Evolutionary conservation across 2,888 invertebrate species (phyloP).

Genomic region (Agrypnus murinus): DNA sequence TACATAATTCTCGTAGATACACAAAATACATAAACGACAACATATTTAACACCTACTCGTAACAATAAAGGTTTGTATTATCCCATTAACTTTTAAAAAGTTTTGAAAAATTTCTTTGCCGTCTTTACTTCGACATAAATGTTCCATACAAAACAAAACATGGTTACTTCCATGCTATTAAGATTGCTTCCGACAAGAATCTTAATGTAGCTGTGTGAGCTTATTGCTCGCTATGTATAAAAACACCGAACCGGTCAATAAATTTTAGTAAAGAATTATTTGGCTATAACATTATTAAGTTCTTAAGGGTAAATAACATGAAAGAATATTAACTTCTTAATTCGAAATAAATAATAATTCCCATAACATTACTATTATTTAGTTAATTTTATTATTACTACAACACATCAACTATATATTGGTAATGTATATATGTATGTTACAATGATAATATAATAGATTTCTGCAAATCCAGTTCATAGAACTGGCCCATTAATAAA

Average conservation of each 20-base stretch:
- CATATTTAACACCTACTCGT: conserved; percentile 19
- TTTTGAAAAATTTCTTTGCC: background rate
- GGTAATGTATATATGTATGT: too few species aligned
- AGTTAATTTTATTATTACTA: too few species aligned
- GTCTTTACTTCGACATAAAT: background rate
- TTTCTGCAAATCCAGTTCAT: too few species aligned
- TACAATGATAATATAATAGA: too few species aligned
- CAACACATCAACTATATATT: too few species aligned
- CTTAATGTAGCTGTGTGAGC: background rate
- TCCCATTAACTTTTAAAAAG: conserved; percentile 3
- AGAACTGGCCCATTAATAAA: too few species aligned
- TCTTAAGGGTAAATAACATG: too few species aligned
- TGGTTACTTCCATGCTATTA: background rate
- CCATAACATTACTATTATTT: too few species aligned
- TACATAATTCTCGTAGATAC: conserved; percentile 8
- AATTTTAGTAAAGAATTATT: background rate
- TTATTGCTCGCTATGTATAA: background rate
- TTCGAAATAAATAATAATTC: too few species aligned
- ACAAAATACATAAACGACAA: conserved; percentile 13
- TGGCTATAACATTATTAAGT: too few species aligned
- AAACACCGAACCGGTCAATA: background rate
- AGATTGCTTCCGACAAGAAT: conserved; percentile 15
- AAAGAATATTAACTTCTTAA: too few species aligned
- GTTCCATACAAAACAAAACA: conserved; percentile 2
- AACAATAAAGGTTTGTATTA: conserved; percentile 3